phyloP scores from a whole-genome alignment of 2,797 vertebrate species.

The Kryptolebias ocellatus region DNA sequence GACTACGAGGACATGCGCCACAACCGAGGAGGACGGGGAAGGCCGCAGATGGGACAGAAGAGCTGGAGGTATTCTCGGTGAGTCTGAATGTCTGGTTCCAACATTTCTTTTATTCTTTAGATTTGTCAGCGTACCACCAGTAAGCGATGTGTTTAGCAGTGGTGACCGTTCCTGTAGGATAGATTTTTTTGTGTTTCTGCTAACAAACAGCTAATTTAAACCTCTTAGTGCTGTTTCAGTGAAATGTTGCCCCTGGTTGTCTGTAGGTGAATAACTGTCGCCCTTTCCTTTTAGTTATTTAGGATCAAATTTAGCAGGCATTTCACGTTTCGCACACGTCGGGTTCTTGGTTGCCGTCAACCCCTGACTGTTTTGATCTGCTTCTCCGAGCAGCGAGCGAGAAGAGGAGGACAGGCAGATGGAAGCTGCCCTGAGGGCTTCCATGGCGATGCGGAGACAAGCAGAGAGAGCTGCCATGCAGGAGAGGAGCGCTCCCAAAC shows the following conservation, averaged over 20 bases:
- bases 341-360: neutral
- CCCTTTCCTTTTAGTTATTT: no score
- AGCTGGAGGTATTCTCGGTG: constrained; percentile 98
- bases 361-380: constrained; percentile 3
- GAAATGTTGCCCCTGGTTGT: no score
- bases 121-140: no score
- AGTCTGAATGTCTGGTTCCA: constrained; percentile 44
- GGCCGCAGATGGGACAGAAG: constrained; percentile 86
- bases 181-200: no score
- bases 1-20: constrained; percentile 92
- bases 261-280: no score
- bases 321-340: neutral
- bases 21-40: constrained; percentile 77
- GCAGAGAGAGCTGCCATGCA: constrained; percentile 82
- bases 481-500: constrained; percentile 83
- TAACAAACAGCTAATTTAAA: no score
- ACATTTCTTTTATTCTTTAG: no score
- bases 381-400: constrained; percentile 86
- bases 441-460: constrained; percentile 84
- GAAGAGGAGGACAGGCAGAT: constrained; percentile 94
- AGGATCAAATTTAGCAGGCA: no score
- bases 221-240: no score
- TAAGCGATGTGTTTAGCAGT: no score
- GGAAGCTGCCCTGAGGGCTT: constrained; percentile 90
- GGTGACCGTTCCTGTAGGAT: no score